Evolutionary conservation across 2,888 invertebrate genomes (phyloP).

Genomic region (Dicyrtoma fusca): DNA sequence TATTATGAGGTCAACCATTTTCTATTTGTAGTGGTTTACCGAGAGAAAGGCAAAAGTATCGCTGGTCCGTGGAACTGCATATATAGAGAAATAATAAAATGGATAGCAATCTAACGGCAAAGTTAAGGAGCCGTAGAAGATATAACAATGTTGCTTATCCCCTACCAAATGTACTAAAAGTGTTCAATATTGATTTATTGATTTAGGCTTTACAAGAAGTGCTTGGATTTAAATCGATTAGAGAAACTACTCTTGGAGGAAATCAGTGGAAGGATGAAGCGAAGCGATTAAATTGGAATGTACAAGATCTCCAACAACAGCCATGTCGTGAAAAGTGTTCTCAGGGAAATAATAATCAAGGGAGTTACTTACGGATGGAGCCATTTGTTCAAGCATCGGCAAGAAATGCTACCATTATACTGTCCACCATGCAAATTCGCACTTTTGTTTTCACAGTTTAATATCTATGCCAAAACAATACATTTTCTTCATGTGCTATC

Average conservation of each 20-base stretch:
- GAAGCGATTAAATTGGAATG: constrained; percentile 64
- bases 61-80: too few species aligned
- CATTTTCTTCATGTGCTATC: too few species aligned
- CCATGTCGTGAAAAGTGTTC: constrained; percentile 45
- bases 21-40: too few species aligned
- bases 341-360: constrained; percentile 51
- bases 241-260: constrained; percentile 73
- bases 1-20: too few species aligned
- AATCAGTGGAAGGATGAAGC: constrained; percentile 68
- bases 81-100: too few species aligned
- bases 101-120: too few species aligned
- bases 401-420: constrained; percentile 59
- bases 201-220: constrained; percentile 65
- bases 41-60: too few species aligned
- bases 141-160: too few species aligned
- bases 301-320: constrained; percentile 33
- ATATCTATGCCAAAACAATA: too few species aligned
- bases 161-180: too few species aligned
- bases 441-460: constrained; percentile 67
- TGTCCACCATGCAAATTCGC: constrained; percentile 74
- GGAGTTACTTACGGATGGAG: not conserved
- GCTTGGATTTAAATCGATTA: constrained; percentile 64
- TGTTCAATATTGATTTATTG: too few species aligned
- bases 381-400: not conserved
- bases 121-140: too few species aligned